phyloP scores from a whole-genome alignment of 1,140 invertebrate species.

The Panulirus ornatus region DNA sequence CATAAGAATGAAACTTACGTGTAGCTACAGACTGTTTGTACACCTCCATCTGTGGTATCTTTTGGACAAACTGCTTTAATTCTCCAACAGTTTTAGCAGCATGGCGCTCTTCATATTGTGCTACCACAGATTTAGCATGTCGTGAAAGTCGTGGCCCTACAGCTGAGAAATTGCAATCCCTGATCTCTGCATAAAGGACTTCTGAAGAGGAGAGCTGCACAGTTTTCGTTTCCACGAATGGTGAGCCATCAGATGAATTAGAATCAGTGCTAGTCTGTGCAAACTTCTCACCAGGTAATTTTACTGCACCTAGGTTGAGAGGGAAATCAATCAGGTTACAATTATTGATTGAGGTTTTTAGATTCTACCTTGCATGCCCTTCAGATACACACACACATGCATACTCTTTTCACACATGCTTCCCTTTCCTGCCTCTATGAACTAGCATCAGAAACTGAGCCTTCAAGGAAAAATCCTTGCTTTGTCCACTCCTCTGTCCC shows the following conservation, averaged over 20 bases:
- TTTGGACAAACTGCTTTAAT: constrained; percentile 95
- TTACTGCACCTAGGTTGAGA: constrained; percentile 88
- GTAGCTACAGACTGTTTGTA: constrained; percentile 90
- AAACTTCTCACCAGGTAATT: constrained; percentile 92
- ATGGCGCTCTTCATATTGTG: constrained; percentile 91
- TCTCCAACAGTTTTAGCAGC: constrained; percentile 93
- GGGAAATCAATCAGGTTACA: too few relatives aligned
- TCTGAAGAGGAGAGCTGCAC: constrained; percentile 94
- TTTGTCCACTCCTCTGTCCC: too few relatives aligned
- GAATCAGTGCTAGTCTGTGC: constrained; percentile 81
- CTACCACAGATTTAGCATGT: constrained; percentile 91
- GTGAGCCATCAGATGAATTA: constrained; percentile 79
- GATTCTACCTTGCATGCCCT: too few relatives aligned
- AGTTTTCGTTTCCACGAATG: constrained; percentile 85
- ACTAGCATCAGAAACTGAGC: too few relatives aligned
- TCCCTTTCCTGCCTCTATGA: too few relatives aligned
- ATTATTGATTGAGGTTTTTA: too few relatives aligned
- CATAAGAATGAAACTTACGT: constrained; percentile 79
- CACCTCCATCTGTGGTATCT: constrained; percentile 92
- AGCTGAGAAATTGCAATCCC: constrained; percentile 96
- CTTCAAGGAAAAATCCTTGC: too few relatives aligned
- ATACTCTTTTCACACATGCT: too few relatives aligned
- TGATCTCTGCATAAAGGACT: constrained; percentile 91
- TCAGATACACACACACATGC: too few relatives aligned
- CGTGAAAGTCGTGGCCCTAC: constrained; percentile 91